Base-by-base conservation (phyloP, 1,140 invertebrate genomes). In the Pseudachorutes palmiensis region DNA sequence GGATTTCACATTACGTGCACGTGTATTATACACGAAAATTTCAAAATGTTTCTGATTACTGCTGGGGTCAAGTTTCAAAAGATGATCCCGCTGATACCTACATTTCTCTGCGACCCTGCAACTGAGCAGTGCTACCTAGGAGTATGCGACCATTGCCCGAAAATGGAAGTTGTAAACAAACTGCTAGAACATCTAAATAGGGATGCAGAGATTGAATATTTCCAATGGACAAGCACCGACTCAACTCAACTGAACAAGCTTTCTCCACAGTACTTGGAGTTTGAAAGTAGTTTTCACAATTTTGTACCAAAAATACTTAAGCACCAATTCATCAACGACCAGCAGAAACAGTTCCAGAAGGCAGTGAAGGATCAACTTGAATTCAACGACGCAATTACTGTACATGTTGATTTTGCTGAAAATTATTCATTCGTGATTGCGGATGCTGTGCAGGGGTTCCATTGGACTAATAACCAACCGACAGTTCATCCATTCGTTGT, bases 341-440 rank as follows among this genome's bases (percentile, higher is more conserved):
- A 67, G 57, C 69, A 70, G 26, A 5, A 19, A 32, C 1, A 29
- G 14, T 64, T 64, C 28, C 26, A 59, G 12, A 30, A 60, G 0
- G 36, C 41, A 24, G 41, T 30, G 41, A 72, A 73, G 59, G n/a
- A 58, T 12, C 5, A 22, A 28, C 2, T 58, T 12, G 24, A 58
- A 58, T 5, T 12, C 5, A 22, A 58, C 5, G n/a, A 58, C 28
- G 22, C 5, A 5, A 9, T 58, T 5, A 22, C 74, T 22, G 33
- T 74, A 19, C 32, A 71, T 14, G 70, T 72, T 28, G 76, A 78
- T 67, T 76, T 77, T 72, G 74, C 75, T 61, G 71, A 78, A 74
- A 76, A 76, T 58, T 78, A 72, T 64, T 72, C 69, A 22, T 76
- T 76, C 65, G 32, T 75, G 12, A 64, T 76, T 51, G 72, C 77